Evolutionary conservation across 2,888 invertebrate genomes (phyloP).

Genomic region (Hesperia comma): DNA sequence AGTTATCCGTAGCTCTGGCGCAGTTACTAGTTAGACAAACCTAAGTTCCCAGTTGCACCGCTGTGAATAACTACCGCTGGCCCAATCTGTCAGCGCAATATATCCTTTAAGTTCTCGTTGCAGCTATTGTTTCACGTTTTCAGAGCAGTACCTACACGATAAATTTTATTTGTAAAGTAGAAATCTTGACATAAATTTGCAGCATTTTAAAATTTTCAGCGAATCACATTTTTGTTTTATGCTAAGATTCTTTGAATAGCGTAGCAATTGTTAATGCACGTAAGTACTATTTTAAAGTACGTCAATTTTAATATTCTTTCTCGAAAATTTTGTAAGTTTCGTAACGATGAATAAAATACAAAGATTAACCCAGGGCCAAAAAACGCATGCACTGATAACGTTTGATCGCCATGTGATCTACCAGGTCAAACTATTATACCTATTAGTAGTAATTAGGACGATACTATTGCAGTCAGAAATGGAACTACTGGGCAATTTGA

Average conservation of each 20-base stretch:
- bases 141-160: constrained; percentile 9
- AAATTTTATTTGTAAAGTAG: constrained; percentile 17
- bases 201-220: not conserved
- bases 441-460: not conserved
- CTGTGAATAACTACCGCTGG: constrained; percentile 30
- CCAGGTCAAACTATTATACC: no score
- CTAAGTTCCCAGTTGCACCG: constrained; percentile 27
- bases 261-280: not conserved
- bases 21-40: constrained; percentile 25
- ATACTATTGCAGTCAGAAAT: not conserved
- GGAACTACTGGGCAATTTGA: not conserved
- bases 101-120: constrained; percentile 34
- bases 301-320: not conserved
- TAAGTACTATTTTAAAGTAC: not conserved
- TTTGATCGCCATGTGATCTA: no score
- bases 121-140: constrained; percentile 28
- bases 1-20: constrained; percentile 20
- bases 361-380: no score
- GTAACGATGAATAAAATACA: no score
- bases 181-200: constrained; percentile 8
- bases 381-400: no score
- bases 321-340: no score
- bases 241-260: not conserved
- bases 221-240: not conserved
- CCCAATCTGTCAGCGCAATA: constrained; percentile 36